Evolutionary conservation across 1,140 invertebrate species (phyloP).

Genomic region (Drosophila obscura): DNA sequence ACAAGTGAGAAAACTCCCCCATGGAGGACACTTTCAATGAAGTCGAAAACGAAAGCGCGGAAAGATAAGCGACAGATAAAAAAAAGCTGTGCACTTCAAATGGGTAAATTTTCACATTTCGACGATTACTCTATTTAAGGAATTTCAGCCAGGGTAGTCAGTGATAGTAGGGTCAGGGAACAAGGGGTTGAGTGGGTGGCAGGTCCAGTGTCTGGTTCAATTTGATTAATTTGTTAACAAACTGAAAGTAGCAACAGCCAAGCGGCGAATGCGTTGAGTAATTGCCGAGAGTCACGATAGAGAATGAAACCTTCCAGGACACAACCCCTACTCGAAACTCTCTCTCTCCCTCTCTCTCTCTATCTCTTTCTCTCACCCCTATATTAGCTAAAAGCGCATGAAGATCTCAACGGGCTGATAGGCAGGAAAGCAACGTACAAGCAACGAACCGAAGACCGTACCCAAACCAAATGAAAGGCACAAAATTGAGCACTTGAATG

Average conservation of each 20-base stretch:
- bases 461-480: conserved; percentile 37
- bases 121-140: conserved; percentile 69
- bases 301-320: conserved; percentile 23
- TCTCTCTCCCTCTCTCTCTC: background rate
- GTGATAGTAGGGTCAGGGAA: background rate
- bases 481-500: conserved; percentile 78
- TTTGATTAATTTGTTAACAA: conserved; percentile 83
- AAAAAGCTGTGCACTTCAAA: conserved; percentile 47
- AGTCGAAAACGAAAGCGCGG: conserved; percentile 43
- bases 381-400: conserved; percentile 79
- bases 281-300: conserved; percentile 74
- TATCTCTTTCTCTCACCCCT: conserved; percentile 9
- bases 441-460: conserved; percentile 19
- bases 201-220: conserved; percentile 55
- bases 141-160: no score
- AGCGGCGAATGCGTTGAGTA: conserved; percentile 61
- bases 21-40: conserved; percentile 50
- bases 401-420: conserved; percentile 68
- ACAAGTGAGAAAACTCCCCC: conserved; percentile 76
- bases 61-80: conserved; percentile 58
- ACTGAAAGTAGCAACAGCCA: conserved; percentile 74
- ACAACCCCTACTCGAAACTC: conserved; percentile 27
- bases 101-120: conserved; percentile 55
- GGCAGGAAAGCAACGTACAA: conserved; percentile 30
- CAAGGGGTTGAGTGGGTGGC: conserved; percentile 15